Base-by-base conservation (phyloP, 2,888 invertebrate genomes). In the Sarcophaga rosellei region DNA sequence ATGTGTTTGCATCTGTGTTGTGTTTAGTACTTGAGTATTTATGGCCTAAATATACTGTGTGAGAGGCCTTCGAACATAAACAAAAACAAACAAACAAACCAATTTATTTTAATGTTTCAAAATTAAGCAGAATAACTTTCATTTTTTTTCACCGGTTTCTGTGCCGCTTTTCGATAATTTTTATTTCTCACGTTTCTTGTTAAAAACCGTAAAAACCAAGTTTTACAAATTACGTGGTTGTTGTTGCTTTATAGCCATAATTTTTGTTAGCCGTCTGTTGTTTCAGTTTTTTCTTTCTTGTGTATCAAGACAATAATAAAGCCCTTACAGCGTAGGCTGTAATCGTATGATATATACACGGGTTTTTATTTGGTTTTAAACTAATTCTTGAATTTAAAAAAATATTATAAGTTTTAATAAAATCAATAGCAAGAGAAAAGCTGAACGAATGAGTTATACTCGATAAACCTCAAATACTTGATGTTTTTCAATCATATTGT, bases 21-120 rank as follows among this genome's bases (percentile, higher is more conserved):
- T 15, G 35, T 15, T 65, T 65, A 23, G 72, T 17, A 45, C 44
- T 79, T 57, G 21, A 65, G 65, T 21, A 35, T 23, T 47, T 62
- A 63, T 53, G 47, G 23, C 8, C 3, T 57, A 72, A 63, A n/a
- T 65, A 44, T 35, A 35, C 8, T 35, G 35, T 23, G 53, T 20
- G 21, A n/a, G 12, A 23, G 47, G 77, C 74, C 59, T 81, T 44
- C 15, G 61, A 74, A 45, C 25, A 66, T 4, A 25, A 25, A 25
- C 25, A 25, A 25, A 25, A 4, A 25, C 25, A 25, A 8, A 35
- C 35, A 35, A 35, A 35, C 11, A 81, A 62, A 79, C 66, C 63
- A 82, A 82, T 85, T 85, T 59, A 72, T n/a, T 79, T 82, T 82
- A 73, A 82, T 85, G 82, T 25, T 72, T 63, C 45, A 79, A 82